Evolutionary conservation across 2,888 invertebrate species (phyloP), one percentile per base, ranked within the genome.

Genomic region (Hesperia comma): DNA sequence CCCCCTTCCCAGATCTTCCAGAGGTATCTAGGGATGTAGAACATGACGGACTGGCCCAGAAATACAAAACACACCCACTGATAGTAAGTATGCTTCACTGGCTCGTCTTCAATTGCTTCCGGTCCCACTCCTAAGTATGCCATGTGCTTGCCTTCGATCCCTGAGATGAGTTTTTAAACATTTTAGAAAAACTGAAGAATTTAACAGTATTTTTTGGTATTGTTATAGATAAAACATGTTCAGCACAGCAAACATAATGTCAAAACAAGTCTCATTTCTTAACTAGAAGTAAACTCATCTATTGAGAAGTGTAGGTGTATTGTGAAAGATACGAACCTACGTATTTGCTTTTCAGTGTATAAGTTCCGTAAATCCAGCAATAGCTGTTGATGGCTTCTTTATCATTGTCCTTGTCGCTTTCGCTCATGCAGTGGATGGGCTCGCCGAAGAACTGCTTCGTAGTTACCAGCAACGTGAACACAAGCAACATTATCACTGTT

Each of bases 401-500:
- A 60, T 94, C 93, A 37, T 64, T 77, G 67, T 86, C 83, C 56
- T 92, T 88, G 15, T 87, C 87, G 55, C 86, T 85, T 49, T 93
- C 90, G 6, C 92, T 90, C 80, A 95, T 93, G 82, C 97, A 97
- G 76, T 95, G 94, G 61, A 98, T 97, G 0, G 97, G 97, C 75
- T 97, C 96, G 0, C 97, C 97, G 76, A 97, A 97, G 87, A 96
- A 97, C 83, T 97, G 96, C 77, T 96, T 96, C 14, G 96, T 95
- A 26, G 96, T 96, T 54, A 97, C 94, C 75, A 97, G 82, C 75
- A 97, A 87, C 0, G 96, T 95, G 84, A 95, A 96, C 26, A 95
- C 94, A 49, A 97, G 87, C 69, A 97, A 86, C 78, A 97, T 93
- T 60, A 95, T 93, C 58, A 95, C 95, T 0, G 96, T 96, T 41